phyloP scores from a whole-genome alignment of 2,797 vertebrate genomes.

The Sylvilagus floridanus region DNA sequence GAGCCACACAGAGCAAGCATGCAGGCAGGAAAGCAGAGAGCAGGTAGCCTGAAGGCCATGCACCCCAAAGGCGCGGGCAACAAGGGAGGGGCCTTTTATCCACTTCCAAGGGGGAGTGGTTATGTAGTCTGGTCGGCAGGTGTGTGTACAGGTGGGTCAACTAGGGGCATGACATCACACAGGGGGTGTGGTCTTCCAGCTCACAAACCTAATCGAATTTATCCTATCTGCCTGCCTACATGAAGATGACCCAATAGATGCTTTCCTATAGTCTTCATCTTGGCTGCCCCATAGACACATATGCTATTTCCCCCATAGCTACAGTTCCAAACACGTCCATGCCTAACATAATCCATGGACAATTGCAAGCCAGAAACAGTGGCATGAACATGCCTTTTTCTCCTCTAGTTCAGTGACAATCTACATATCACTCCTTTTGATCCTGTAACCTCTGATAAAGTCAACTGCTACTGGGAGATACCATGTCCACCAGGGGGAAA shows the following conservation, averaged over 20 bases:
- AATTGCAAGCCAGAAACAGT: slow-evolving; percentile 19
- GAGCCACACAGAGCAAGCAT: no score
- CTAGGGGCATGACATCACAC: no score
- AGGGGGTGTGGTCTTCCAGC: no score
- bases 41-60: no score
- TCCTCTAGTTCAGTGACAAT: slow-evolving; percentile 50
- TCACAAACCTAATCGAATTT: no score
- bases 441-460: slow-evolving; percentile 35
- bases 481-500: slow-evolving; percentile 46
- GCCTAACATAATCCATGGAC: neutral
- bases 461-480: slow-evolving; percentile 19
- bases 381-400: neutral
- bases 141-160: no score
- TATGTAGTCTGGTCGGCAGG: no score
- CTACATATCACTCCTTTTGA: slow-evolving; percentile 52
- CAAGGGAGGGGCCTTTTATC: no score
- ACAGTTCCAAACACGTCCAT: slow-evolving; percentile 35
- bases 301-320: neutral
- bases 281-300: slow-evolving; percentile 30
- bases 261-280: slow-evolving; percentile 14
- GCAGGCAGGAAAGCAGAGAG: no score
- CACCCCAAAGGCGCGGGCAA: no score
- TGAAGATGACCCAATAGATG: neutral
- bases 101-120: no score
- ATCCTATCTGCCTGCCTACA: no score